Evolutionary conservation across 2,113 vertebrate genomes (phyloP), one percentile per base, ranked within the genome.

Genomic region (Chionodraco myersi): DNA sequence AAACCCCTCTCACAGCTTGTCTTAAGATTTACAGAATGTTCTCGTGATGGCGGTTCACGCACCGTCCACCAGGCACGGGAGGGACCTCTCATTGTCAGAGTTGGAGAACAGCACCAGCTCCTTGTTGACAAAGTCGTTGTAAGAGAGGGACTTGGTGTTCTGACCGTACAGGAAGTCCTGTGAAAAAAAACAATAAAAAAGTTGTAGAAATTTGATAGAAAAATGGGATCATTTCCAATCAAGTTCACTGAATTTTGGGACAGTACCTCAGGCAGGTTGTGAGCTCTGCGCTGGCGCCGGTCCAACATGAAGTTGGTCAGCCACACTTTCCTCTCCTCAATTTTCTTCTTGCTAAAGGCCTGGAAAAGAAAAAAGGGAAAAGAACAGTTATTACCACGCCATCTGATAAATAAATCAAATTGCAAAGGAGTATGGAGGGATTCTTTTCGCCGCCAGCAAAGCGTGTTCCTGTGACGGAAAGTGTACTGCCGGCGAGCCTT

Each of bases 331-430:
- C 98, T 94, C 90, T 99, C 98, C 0, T 99, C 98, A 48, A 96
- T 80, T 86, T 97, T 98, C 88, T 99, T 99, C 92, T 97, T 98
- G 93, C 98, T 99, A 95, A 99, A 99, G 96, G 98, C 98, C 98
- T 99, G 83, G 0, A 72, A 53, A 51, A 16, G 67, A 9, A 9
- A 56, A 30, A 30, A 30, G 30, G 36, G 7, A 41, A 41, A 41
- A 41, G 36, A 41, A 6, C 7, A 1, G 36, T 41, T 5, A 41
- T 41, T 30, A 10, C 41, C 1, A 41, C 5, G 41, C 23, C 2
- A 49, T 52, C 3, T 34, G 8, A 10, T 6, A n/a, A 61, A 10
- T 1, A 51, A 4, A 45, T 36, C 14, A 18, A 7, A 34, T 21
- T 21, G 21, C 21, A 21, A 21, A 21, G 21, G 21, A 21, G 21